These are phyloP conservation scores for Scaptomyza hsui DNA, from an alignment of 1,140 invertebrate species.

Conservation along the genomic window DNA sequence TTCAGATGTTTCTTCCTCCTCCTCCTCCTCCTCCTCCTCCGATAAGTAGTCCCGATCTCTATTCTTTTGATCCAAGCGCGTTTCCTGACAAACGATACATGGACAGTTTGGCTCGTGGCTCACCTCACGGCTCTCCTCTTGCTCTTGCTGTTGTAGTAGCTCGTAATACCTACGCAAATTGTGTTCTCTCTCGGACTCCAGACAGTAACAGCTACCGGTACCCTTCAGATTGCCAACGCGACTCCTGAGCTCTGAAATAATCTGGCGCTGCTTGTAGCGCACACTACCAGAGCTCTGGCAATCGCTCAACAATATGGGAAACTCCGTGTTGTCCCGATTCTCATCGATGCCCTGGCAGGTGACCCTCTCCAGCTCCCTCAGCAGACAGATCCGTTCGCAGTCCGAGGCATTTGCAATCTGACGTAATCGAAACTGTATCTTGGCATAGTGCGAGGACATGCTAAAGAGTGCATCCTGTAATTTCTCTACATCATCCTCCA, in stretches of 20 bases:
- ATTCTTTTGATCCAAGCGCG: background rate
- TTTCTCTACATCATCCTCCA: constrained; percentile 63
- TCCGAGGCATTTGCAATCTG: constrained; percentile 52
- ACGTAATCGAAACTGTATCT: constrained; percentile 62
- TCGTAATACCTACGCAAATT: background rate
- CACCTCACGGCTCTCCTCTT: no score
- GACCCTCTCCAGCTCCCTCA: constrained; percentile 55
- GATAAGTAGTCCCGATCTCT: background rate
- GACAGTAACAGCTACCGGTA: constrained; percentile 6
- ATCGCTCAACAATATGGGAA: constrained; percentile 43
- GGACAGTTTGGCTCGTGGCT: constrained; percentile 3
- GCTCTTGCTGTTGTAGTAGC: background rate
- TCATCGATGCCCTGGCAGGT: constrained; percentile 36
- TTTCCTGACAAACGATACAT: constrained; percentile 18
- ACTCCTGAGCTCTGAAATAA: constrained; percentile 42
- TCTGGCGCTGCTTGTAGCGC: constrained; percentile 44
- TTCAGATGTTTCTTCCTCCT: background rate
- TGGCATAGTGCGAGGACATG: constrained; percentile 65
- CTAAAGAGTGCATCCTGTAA: constrained; percentile 61
- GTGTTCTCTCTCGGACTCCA: constrained; percentile 22
- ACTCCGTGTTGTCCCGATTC: background rate
- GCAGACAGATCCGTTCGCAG: constrained; percentile 32
- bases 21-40: background rate
- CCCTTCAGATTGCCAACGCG: constrained; percentile 22
- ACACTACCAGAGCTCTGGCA: constrained; percentile 37